Base-by-base conservation (phyloP, 1,140 invertebrate genomes). In the Sminthurinus signatus region DNA sequence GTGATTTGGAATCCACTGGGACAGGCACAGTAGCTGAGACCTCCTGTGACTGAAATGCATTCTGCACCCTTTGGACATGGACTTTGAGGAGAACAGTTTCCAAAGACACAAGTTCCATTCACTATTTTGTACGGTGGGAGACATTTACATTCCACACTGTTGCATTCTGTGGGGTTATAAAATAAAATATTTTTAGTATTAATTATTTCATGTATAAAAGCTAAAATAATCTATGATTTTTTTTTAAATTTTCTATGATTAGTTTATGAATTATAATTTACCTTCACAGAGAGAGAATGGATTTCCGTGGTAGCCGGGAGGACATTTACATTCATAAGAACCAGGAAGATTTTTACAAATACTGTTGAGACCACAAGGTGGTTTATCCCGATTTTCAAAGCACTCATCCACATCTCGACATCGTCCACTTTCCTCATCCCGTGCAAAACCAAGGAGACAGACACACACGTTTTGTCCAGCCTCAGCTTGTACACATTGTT, bases 241-340 rank as follows among this genome's bases (percentile, higher is more conserved):
- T n/a, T n/a, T n/a, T n/a, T n/a, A n/a, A n/a, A n/a, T n/a, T n/a
- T n/a, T n/a, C n/a, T n/a, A n/a, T n/a, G n/a, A 32, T 51, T 42
- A 60, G n/a, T n/a, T n/a, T n/a, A n/a, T n/a, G n/a, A n/a, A n/a
- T n/a, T n/a, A n/a, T n/a, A n/a, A n/a, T n/a, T 68, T 77, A 82
- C 82, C 80, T 78, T 91, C 86, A 76, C 90, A 94, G 64, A 86
- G 79, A 17, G 84, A 81, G 74, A 56, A 93, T 8, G 90, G 89
- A 78, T 93, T 92, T n/a, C 90, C 90, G 72, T 88, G 88, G 73
- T 88, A 92, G 10, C 88, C 88, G 32, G 84, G 78, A 0, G 90
- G 88, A 74, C 92, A 96, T 72, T 89, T 88, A 73, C 91, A 95
- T 77, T 93, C 90, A 74, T 93, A 96, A 73, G 89, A 91, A n/a